Evolutionary conservation across 1,140 invertebrate genomes (phyloP), one percentile per base, ranked within the genome.

Genomic region (Popillia japonica): DNA sequence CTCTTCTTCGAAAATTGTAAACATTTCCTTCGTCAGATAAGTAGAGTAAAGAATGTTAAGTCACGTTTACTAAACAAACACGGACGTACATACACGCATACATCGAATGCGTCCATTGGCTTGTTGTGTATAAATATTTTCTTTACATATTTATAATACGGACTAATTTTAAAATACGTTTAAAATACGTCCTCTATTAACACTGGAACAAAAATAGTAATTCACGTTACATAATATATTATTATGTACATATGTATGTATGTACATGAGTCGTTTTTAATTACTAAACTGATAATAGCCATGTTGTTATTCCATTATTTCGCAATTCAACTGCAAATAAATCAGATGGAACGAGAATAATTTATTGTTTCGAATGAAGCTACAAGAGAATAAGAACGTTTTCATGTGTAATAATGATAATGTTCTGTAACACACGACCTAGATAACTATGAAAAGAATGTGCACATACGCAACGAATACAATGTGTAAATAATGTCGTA

Each of bases 21-120:
- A 55, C 48, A 55, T 55, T n/a, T 55, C 48, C 48, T 55, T 17
- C 48, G 48, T 17, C 11, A 55, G 48, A 55, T 55, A 55, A 55
- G 48, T 17, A n/a, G 48, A 17, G n/a, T 17, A 55, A 55, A 55
- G 48, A 55, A 55, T 55, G 48, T 55, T 17, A 55, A 55, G 48
- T 55, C 48, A 55, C 48, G 48, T 55, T 55, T 55, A 55, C 48
- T n/a, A 55, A 55, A 55, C 14, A 55, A 55, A 55, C 48, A 55
- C 48, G 17, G n/a, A n/a, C n/a, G n/a, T n/a, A n/a, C n/a, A n/a
- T 55, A 55, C 14, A 55, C 14, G 27, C 27, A 48, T 3, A 48
- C 44, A 48, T 48, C 1, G 10, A 48, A 48, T 48, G 17, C 14
- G 48, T 17, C 6, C 17, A 17, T 55, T 17, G 11, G 48, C n/a